phyloP scores from a whole-genome alignment of 2,888 invertebrate genomes.

The Scaptomyza parva region DNA sequence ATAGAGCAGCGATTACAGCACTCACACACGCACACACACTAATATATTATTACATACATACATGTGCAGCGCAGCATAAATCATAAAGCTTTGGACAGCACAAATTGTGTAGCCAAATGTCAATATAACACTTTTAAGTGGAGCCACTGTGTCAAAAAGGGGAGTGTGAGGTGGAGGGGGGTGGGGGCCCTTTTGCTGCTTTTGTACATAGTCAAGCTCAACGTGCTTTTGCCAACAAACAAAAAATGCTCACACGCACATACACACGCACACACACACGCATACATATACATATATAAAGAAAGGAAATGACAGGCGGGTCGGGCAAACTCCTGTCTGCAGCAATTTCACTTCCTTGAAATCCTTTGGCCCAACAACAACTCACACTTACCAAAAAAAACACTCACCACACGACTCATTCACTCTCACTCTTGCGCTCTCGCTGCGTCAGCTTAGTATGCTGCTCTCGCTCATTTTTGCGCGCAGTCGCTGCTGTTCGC shows the following conservation, averaged over 20 bases:
- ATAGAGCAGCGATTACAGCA: conserved; percentile 66
- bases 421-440: conserved; percentile 25
- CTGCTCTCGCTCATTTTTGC: conserved; percentile 7
- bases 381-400: conserved; percentile 10
- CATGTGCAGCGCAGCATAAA: conserved; percentile 66
- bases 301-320: conserved; percentile 71
- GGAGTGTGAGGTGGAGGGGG: neutral
- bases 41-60: conserved; percentile 1
- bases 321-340: conserved; percentile 71
- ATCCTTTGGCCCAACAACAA: conserved; percentile 63
- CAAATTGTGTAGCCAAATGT: conserved; percentile 71
- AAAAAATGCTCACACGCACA: conserved; percentile 39
- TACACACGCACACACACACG: conserved; percentile 2
- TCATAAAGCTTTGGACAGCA: conserved; percentile 66
- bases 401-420: conserved; percentile 7
- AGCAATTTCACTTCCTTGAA: conserved; percentile 80
- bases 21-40: conserved; percentile 29
- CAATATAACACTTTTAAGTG: conserved; percentile 73
- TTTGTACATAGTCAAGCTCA: conserved; percentile 52
- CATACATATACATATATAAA: conserved; percentile 3
- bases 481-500: conserved; percentile 57
- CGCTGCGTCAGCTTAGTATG: conserved; percentile 20
- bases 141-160: conserved; percentile 13
- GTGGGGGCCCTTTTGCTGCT: neutral
- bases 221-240: conserved; percentile 62